Evolutionary conservation across 2,113 vertebrate genomes (phyloP).

Genomic region (Ia io): DNA sequence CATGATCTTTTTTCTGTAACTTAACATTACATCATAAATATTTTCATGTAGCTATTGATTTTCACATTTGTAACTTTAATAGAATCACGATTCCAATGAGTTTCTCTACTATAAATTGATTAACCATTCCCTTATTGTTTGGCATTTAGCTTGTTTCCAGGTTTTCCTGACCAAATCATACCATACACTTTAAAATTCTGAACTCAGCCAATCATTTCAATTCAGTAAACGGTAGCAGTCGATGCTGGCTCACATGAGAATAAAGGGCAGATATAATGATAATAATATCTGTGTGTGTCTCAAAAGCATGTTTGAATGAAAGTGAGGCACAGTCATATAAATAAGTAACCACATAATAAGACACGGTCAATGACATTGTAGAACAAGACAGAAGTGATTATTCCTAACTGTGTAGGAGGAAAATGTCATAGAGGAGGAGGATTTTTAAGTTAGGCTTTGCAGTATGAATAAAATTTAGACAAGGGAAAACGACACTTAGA

Average conservation of each 20-base stretch:
- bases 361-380: fast-evolving
- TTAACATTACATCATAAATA: background rate
- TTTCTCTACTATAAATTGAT: background rate
- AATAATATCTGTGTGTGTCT: background rate
- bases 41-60: background rate
- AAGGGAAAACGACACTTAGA: background rate
- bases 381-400: background rate
- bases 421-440: background rate
- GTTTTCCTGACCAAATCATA: background rate
- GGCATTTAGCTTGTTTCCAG: background rate
- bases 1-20: background rate
- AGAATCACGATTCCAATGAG: background rate
- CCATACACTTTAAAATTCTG: background rate
- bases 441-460: background rate
- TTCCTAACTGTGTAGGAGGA: background rate
- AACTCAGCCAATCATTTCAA: background rate
- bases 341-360: background rate
- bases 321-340: background rate
- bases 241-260: background rate
- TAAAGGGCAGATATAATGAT: background rate
- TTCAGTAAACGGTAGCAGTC: background rate
- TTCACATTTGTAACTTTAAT: background rate
- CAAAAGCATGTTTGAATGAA: background rate
- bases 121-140: background rate
- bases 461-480: background rate